A percentile compares a stretch with the other conserved stretches of the same genome.
phyloP scores from a whole-genome alignment of 2,113 vertebrate genomes.

The Bujurquina vittata region DNA sequence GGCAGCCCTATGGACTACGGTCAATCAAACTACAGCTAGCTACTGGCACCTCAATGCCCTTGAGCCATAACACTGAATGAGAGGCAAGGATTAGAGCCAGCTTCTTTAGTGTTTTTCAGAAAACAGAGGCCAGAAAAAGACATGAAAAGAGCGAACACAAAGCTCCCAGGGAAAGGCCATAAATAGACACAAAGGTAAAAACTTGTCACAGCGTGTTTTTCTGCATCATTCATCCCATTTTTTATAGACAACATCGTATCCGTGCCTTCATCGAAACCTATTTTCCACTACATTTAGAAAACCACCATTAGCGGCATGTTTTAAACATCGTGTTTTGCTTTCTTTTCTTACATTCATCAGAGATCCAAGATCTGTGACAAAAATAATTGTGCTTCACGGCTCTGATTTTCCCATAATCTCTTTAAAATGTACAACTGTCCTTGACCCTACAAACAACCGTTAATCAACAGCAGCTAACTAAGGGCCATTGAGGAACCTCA shows the following conservation, averaged over 20 bases:
- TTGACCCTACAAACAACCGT: slow-evolving; percentile 26
- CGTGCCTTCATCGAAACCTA: neutral
- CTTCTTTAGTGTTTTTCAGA: slow-evolving; percentile 50
- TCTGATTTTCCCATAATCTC: neutral
- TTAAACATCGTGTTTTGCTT: neutral
- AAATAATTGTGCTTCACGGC: slow-evolving; percentile 1
- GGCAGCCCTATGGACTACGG: slow-evolving; percentile 34
- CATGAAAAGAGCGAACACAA: slow-evolving; percentile 41
- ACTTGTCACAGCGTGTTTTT: slow-evolving; percentile 29
- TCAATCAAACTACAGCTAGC: slow-evolving; percentile 54
- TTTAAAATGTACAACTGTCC: slow-evolving; percentile 2
- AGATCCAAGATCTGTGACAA: neutral
- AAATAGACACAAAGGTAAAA: slow-evolving; percentile 60
- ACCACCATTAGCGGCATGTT: neutral
- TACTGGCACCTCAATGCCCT: slow-evolving; percentile 48
- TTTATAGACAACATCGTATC: neutral
- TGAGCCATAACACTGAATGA: slow-evolving; percentile 62
- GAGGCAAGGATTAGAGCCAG: slow-evolving; percentile 46
- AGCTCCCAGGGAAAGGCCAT: slow-evolving; percentile 39
- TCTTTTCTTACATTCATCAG: neutral
- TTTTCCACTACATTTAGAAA: slow-evolving; percentile 3
- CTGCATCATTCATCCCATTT: slow-evolving; percentile 18
- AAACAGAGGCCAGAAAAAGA: slow-evolving; percentile 53
- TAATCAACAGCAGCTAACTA: slow-evolving; percentile 54
- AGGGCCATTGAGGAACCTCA: slow-evolving; percentile 38